Conservation (phyloP, 2,888 invertebrate genomes). For the Anoplius nigerrimus region DNA sequence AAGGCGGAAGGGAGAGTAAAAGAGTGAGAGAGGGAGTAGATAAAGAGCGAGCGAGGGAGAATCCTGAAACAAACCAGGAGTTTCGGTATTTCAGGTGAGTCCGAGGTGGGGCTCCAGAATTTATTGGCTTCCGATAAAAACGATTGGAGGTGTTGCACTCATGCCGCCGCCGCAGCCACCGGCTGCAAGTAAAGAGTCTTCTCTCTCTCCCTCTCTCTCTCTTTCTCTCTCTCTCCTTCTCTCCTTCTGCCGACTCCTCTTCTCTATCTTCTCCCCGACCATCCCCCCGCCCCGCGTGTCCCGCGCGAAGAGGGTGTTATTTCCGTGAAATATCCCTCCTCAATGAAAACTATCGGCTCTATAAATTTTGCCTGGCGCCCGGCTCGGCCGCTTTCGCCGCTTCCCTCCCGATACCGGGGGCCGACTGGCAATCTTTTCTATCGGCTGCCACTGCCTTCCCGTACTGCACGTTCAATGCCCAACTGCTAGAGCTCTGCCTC, state of each 20-base stretch:
- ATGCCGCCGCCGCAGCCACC: constrained; percentile 23
- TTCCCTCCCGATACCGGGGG: no score
- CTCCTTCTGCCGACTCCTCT: not conserved
- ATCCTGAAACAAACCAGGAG: constrained; percentile 3
- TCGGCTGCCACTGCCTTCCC: no score
- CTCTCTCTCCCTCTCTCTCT: not conserved
- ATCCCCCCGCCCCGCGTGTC: not conserved
- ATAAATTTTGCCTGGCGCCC: constrained; percentile 37
- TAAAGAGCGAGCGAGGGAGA: no score
- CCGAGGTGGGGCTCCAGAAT: constrained; percentile 15
- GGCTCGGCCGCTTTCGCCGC: no score
- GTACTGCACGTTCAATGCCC: no score
- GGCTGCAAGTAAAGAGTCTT: constrained; percentile 38
- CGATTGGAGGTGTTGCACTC: constrained; percentile 12
- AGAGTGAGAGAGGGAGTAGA: no score
- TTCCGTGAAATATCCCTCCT: constrained; percentile 45
- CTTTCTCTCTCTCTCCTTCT: not conserved
- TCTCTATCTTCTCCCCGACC: not conserved
- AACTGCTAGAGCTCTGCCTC: no score
- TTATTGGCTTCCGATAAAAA: constrained; percentile 45
- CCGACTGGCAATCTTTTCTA: no score
- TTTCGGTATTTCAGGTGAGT: constrained; percentile 1
- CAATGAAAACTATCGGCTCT: constrained; percentile 48
- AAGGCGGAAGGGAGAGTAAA: no score
- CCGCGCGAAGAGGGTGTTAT: constrained; percentile 35